A percentile compares a stretch with the other conserved stretches of the same genome.
phyloP scores from a whole-genome alignment of 2,888 invertebrate species.

The Dione juno region DNA sequence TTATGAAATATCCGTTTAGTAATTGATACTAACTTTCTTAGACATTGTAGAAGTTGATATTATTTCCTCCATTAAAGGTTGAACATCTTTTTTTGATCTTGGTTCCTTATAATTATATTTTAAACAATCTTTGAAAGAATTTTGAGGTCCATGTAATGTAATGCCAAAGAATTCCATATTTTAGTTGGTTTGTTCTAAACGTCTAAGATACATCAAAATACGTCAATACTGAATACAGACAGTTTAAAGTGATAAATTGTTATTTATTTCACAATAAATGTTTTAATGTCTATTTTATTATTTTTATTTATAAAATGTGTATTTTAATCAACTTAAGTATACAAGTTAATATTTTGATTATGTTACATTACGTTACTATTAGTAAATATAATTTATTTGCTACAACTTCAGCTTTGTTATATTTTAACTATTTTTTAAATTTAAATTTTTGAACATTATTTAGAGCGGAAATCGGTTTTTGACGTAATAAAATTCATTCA shows the following conservation, averaged over 20 bases:
- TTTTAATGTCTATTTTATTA: too few species aligned
- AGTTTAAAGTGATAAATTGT: not conserved
- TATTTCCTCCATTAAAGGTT: slow-evolving; percentile 64
- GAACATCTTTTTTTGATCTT: slow-evolving; percentile 61
- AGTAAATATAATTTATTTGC: too few species aligned
- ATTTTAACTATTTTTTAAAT: too few species aligned
- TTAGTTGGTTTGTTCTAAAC: not conserved
- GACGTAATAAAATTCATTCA: not conserved
- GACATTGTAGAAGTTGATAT: slow-evolving; percentile 61
- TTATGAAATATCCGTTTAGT: not conserved
- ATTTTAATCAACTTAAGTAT: not conserved
- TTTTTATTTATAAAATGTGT: not conserved
- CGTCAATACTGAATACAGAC: not conserved
- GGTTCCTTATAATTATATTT: slow-evolving; percentile 77
- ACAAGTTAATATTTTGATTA: too few species aligned
- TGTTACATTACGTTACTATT: too few species aligned
- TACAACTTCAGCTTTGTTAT: too few species aligned
- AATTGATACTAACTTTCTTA: slow-evolving; percentile 51
- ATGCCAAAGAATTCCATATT: slow-evolving; percentile 82
- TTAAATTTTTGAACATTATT: not conserved
- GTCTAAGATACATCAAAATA: not conserved
- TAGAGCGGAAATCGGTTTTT: not conserved
- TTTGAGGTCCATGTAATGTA: slow-evolving; percentile 76
- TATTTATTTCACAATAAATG: too few species aligned
- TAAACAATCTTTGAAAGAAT: slow-evolving; percentile 76